A percentile compares a stretch with the other conserved stretches of the same genome.
phyloP scores from a whole-genome alignment of 2,888 invertebrate species.

The Liposcelis brunnea region DNA sequence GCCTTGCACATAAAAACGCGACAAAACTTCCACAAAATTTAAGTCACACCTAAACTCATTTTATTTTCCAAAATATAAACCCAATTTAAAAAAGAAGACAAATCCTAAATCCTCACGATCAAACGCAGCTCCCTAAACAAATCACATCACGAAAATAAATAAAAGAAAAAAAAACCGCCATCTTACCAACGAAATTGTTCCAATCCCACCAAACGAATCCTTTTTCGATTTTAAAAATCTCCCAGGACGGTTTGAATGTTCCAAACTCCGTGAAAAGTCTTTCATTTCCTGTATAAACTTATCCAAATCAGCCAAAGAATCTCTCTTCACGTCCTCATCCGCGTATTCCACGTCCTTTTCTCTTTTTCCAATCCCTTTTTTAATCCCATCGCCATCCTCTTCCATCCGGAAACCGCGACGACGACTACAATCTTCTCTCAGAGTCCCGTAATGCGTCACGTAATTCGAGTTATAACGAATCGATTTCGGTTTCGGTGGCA shows the following conservation, averaged over 20 bases:
- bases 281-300: conserved; percentile 1
- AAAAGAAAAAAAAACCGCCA: too few relatives aligned
- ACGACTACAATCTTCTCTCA: background rate
- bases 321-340: background rate
- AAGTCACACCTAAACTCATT: too few relatives aligned
- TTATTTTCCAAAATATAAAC: too few relatives aligned
- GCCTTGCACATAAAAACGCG: too few relatives aligned
- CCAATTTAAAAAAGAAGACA: too few relatives aligned
- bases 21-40: too few relatives aligned
- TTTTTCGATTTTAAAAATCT: background rate
- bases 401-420: background rate
- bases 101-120: too few relatives aligned
- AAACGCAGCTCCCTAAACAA: too few relatives aligned
- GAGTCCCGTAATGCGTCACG: conserved; percentile 2
- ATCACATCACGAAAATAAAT: too few relatives aligned
- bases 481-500: background rate
- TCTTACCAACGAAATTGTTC: conserved; percentile 1
- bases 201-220: background rate
- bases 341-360: background rate
- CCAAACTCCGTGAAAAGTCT: conserved; percentile 1
- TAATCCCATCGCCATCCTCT: background rate
- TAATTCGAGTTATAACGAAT: background rate
- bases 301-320: conserved; percentile 3
- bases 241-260: background rate
- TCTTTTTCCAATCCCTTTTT: background rate